These are phyloP conservation scores for Ceratosolen solmsi DNA, from an alignment of 1,140 invertebrate genomes.

Conservation along the genomic window DNA sequence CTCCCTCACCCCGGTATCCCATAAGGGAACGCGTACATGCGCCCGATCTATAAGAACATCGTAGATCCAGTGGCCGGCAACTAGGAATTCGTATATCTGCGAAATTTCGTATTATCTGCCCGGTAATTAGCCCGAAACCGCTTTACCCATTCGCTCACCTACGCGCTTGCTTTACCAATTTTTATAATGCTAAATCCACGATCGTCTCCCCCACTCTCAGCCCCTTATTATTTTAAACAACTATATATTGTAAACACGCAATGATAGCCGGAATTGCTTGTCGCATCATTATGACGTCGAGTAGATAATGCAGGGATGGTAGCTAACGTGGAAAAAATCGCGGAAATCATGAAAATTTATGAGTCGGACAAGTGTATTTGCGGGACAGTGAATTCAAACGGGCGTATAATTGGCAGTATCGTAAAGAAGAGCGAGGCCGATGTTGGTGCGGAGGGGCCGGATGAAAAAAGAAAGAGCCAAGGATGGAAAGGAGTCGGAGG, in stretches of 20 bases:
- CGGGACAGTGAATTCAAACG: constrained; percentile 73
- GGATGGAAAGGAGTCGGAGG: background rate
- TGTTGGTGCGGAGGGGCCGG: background rate
- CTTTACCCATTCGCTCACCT: background rate
- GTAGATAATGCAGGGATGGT: no score
- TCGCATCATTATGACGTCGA: no score
- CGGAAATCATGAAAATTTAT: constrained; percentile 69
- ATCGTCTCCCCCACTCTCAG: no score
- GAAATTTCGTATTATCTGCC: no score
- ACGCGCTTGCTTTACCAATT: no score
- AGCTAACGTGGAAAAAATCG: constrained; percentile 23
- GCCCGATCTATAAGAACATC: constrained; percentile 13
- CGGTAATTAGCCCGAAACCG: constrained; percentile 58
- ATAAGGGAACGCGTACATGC: constrained; percentile 54
- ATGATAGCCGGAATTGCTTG: no score
- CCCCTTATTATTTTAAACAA: no score
- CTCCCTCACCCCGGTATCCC: constrained; percentile 49
- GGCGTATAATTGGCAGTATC: constrained; percentile 75
- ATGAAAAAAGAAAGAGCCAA: constrained; percentile 3
- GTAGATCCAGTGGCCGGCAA: no score
- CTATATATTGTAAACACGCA: no score
- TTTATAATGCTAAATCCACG: no score
- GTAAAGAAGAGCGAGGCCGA: constrained; percentile 64
- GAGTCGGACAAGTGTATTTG: constrained; percentile 59
- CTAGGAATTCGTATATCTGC: no score